Conservation (phyloP, 2,797 vertebrate genomes). For the Sebastolobus altivelis region DNA sequence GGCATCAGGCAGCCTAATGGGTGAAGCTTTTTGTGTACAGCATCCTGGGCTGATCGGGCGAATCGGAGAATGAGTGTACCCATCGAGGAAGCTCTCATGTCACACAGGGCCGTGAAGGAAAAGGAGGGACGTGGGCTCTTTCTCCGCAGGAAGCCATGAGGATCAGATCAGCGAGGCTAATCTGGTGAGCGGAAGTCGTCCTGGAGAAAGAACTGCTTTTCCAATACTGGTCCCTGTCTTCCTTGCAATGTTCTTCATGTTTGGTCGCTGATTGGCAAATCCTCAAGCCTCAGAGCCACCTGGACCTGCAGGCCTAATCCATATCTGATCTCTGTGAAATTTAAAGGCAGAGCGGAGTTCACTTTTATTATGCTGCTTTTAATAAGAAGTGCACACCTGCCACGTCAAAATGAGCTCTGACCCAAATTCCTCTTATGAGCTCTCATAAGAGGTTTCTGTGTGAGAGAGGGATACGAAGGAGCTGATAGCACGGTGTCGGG, state of each 20-base stretch:
- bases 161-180: constrained; percentile 66
- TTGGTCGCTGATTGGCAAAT: constrained; percentile 20
- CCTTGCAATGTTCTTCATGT: not conserved
- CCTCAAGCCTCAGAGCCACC: constrained; percentile 25
- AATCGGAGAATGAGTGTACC: constrained; percentile 67
- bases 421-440: constrained; percentile 66
- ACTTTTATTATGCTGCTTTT: constrained; percentile 50
- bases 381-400: constrained; percentile 61
- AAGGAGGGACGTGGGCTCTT: constrained; percentile 43
- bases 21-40: constrained; percentile 74
- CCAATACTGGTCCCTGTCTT: not conserved
- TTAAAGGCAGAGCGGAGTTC: constrained; percentile 28
- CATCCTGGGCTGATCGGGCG: constrained; percentile 62
- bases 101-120: constrained; percentile 51
- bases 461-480: constrained; percentile 49
- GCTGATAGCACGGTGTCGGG: constrained; percentile 57
- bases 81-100: constrained; percentile 67
- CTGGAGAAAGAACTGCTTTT: constrained; percentile 27
- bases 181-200: constrained; percentile 72
- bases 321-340: constrained; percentile 61
- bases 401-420: constrained; percentile 52
- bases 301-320: constrained; percentile 38
- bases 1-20: constrained; percentile 76
- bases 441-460: constrained; percentile 51
- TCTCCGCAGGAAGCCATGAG: constrained; percentile 63